phyloP scores from a whole-genome alignment of 2,888 invertebrate species.

The Drosophila planitibia region DNA sequence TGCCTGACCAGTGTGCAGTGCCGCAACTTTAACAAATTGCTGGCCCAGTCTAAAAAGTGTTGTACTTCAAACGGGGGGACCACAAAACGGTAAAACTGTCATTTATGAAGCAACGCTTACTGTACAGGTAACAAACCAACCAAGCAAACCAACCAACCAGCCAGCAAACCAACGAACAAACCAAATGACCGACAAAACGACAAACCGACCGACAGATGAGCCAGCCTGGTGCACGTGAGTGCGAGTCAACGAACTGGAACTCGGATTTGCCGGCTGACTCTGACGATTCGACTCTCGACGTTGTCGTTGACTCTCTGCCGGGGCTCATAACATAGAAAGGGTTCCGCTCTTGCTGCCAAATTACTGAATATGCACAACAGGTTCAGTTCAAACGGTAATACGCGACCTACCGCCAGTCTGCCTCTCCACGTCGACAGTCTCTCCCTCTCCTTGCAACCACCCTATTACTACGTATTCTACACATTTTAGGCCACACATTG shows the following conservation, averaged over 20 bases:
- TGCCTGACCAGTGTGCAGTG: constrained; percentile 46
- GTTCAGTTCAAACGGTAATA: constrained; percentile 69
- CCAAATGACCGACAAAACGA: constrained; percentile 19
- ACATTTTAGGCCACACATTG: constrained; percentile 47
- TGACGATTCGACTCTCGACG: constrained; percentile 52
- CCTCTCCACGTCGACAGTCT: background rate
- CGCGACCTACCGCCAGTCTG: background rate
- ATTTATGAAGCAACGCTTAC: constrained; percentile 60
- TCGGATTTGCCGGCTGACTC: constrained; percentile 58
- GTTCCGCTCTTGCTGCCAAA: constrained; percentile 68
- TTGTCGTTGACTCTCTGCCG: constrained; percentile 13
- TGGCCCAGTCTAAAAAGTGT: constrained; percentile 50
- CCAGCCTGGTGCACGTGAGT: constrained; percentile 66
- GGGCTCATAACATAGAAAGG: constrained; percentile 53
- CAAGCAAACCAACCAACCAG: constrained; percentile 16
- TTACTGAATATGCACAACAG: constrained; percentile 71
- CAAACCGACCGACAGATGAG: constrained; percentile 16
- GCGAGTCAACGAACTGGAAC: constrained; percentile 79
- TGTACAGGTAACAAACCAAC: constrained; percentile 48
- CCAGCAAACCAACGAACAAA: constrained; percentile 15
- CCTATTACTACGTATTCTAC: background rate
- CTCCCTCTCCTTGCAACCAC: background rate
- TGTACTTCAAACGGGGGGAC: constrained; percentile 57
- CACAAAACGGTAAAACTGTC: constrained; percentile 77
- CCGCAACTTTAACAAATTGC: constrained; percentile 65